Percentiles rank a stretch among this genome's conserved stretches.
These are phyloP conservation scores for Cataglyphis cursor DNA, from an alignment of 2,888 invertebrate species.

Conservation along the genomic window DNA sequence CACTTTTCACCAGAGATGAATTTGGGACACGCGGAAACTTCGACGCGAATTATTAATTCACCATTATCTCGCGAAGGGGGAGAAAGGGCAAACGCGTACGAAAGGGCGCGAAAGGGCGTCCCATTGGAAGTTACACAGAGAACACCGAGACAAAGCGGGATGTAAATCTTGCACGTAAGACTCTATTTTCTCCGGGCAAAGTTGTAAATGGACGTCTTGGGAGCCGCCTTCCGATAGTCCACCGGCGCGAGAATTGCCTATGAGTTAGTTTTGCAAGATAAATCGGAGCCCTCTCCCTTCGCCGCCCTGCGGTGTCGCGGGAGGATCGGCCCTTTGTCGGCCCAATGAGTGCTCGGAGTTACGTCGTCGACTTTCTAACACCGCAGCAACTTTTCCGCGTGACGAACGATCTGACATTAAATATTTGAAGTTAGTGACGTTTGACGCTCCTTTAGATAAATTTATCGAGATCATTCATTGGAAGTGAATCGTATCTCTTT, in stretches of 20 bases:
- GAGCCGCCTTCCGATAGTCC: conserved; percentile 69
- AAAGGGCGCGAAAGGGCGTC: conserved; percentile 37
- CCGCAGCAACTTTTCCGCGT: conserved; percentile 15
- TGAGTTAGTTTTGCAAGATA: conserved; percentile 57
- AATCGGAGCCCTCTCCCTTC: conserved; percentile 25
- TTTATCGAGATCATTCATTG: neutral
- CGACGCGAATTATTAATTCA: conserved; percentile 72
- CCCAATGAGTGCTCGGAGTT: conserved; percentile 39
- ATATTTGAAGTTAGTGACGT: conserved; percentile 12
- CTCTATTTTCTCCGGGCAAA: conserved; percentile 72
- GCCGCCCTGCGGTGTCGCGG: neutral
- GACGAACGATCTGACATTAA: conserved; percentile 22
- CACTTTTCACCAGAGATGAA: conserved; percentile 47
- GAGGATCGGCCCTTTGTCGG: conserved; percentile 33
- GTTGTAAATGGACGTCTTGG: conserved; percentile 75
- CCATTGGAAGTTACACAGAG: conserved; percentile 64
- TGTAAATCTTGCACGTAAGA: conserved; percentile 77
- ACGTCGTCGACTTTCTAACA: conserved; percentile 48
- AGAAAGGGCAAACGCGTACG: conserved; percentile 49
- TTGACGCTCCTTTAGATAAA: neutral
- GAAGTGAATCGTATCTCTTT: neutral
- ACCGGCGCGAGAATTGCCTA: conserved; percentile 61
- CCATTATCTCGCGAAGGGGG: conserved; percentile 69
- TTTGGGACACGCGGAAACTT: conserved; percentile 66
- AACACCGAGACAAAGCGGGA: conserved; percentile 70